phyloP scores from a whole-genome alignment of 2,888 invertebrate species.

The Philaethria dido region DNA sequence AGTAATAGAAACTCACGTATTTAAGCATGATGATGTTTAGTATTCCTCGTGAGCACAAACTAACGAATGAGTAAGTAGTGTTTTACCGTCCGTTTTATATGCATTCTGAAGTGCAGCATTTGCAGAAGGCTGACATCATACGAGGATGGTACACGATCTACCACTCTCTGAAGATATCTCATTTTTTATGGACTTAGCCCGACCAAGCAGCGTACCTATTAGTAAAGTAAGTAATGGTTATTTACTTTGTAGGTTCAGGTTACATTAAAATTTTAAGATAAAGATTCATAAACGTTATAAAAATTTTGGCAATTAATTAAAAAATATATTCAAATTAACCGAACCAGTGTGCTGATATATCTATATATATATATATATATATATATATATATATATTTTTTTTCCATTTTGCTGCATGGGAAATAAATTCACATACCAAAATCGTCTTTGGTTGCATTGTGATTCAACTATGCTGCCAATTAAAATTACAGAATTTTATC shows the following conservation, averaged over 20 bases:
- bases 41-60: conserved; percentile 77
- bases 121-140: conserved; percentile 74
- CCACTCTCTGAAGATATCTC: conserved; percentile 56
- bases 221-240: conserved; percentile 33
- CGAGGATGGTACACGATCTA: conserved; percentile 61
- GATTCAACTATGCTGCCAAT: no score
- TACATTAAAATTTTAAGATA: neutral
- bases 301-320: neutral
- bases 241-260: conserved; percentile 39
- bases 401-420: no score
- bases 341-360: no score
- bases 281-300: neutral
- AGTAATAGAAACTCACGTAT: conserved; percentile 72
- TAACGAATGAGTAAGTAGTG: conserved; percentile 80
- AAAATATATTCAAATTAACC: no score
- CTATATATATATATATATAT: no score
- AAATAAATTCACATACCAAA: no score
- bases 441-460: no score
- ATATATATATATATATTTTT: no score
- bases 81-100: conserved; percentile 77
- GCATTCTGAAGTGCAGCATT: conserved; percentile 70
- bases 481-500: no score
- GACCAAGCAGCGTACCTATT: conserved; percentile 46
- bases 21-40: conserved; percentile 78
- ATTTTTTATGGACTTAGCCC: conserved; percentile 61